Percentiles rank a stretch among this genome's conserved stretches.
Evolutionary conservation across 2,797 vertebrate genomes (phyloP).

Genomic region (Sebastes itinus): DNA sequence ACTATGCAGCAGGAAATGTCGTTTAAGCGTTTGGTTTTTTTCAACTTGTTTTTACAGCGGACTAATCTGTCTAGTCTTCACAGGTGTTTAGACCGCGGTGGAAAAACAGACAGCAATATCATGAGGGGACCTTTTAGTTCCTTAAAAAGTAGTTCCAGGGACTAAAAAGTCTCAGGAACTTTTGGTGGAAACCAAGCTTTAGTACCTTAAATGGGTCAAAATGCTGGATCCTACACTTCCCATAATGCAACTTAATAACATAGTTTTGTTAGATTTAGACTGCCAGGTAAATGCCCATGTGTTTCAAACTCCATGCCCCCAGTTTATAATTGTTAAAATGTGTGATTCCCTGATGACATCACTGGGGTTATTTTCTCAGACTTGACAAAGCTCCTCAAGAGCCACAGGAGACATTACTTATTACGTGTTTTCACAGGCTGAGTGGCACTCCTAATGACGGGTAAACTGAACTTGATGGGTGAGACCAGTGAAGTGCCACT

Average conservation of each 20-base stretch:
- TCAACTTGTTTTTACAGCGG: too few relatives aligned
- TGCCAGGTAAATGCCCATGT: not conserved
- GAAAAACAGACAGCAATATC: too few relatives aligned
- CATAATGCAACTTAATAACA: not conserved
- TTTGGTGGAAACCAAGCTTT: too few relatives aligned
- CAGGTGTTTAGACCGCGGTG: too few relatives aligned
- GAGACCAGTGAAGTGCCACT: not conserved
- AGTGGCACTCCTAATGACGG: not conserved
- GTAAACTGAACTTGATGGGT: not conserved
- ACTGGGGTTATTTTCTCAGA: not conserved
- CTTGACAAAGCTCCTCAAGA: not conserved
- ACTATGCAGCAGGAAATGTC: too few relatives aligned
- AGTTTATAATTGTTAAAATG: not conserved
- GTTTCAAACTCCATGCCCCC: not conserved
- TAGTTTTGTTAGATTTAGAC: not conserved
- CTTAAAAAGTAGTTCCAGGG: too few relatives aligned
- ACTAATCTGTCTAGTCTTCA: too few relatives aligned
- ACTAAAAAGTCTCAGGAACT: rapidly evolving
- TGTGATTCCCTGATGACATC: not conserved
- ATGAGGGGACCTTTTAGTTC: too few relatives aligned
- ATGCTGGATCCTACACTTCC: not conserved
- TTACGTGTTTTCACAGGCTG: not conserved
- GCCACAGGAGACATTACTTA: not conserved
- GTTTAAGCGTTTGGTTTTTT: too few relatives aligned
- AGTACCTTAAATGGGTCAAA: too few relatives aligned